Percentiles rank a stretch among this genome's conserved stretches.
Evolutionary conservation across 2,797 vertebrate genomes (phyloP).

Genomic region (Helicolenus hilgendorfi): DNA sequence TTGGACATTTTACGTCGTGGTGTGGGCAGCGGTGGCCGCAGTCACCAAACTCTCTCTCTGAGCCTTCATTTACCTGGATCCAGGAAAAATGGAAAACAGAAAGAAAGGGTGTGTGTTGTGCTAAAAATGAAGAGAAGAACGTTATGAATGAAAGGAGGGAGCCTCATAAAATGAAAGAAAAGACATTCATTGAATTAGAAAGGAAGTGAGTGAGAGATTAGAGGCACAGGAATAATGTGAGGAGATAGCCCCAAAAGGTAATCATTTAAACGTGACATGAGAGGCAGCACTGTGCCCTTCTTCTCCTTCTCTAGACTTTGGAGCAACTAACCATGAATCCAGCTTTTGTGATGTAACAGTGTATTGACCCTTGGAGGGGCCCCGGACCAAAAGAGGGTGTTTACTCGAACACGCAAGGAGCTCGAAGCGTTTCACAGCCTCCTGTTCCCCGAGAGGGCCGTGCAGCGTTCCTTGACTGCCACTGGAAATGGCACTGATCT

Average conservation of each 20-base stretch:
- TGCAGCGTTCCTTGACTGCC: slow-evolving; percentile 51
- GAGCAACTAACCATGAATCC: slow-evolving; percentile 79
- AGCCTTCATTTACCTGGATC: slow-evolving; percentile 72
- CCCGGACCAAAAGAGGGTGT: slow-evolving; percentile 77
- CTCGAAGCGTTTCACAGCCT: slow-evolving; percentile 72
- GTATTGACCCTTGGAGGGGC: slow-evolving; percentile 84
- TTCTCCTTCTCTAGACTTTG: slow-evolving; percentile 56
- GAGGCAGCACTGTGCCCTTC: slow-evolving; percentile 52
- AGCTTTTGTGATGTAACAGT: slow-evolving; percentile 86
- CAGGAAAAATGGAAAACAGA: slow-evolving; percentile 46
- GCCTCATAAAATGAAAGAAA: slow-evolving; percentile 47
- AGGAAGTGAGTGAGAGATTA: slow-evolving; percentile 47
- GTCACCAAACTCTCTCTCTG: slow-evolving; percentile 46
- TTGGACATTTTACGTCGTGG: slow-evolving; percentile 27
- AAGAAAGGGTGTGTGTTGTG: slow-evolving; percentile 20
- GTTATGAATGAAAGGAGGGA: slow-evolving; percentile 32
- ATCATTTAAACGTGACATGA: slow-evolving; percentile 45
- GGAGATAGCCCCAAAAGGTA: slow-evolving; percentile 23
- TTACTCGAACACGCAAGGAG: slow-evolving; percentile 82
- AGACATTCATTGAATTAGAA: slow-evolving; percentile 41
- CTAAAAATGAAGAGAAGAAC: slow-evolving; percentile 45
- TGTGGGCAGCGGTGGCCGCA: slow-evolving; percentile 22
- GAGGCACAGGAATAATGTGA: slow-evolving; percentile 11
- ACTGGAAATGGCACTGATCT: slow-evolving; percentile 75
- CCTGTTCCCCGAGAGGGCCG: slow-evolving; percentile 60